Percentiles rank a stretch among this genome's conserved stretches.
Evolutionary conservation across 53 echinoderm and acorn worm genomes (phyloP).

Genomic region (Pentamera pediparva): DNA sequence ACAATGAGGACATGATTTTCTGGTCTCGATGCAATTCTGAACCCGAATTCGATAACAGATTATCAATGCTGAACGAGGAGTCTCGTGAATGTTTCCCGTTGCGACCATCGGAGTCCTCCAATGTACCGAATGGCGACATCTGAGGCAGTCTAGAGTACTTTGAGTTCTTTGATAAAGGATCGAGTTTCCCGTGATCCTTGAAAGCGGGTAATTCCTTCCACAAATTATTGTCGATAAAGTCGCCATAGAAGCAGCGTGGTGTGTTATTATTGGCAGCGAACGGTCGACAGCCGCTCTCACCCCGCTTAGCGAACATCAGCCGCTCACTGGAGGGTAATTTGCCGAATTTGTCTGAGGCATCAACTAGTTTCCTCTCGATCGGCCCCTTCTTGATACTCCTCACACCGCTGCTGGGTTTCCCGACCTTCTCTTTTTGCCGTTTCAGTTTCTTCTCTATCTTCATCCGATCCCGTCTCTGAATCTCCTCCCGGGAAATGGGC

Average conservation of each 20-base stretch:
- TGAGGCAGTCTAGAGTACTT: conserved; percentile 12
- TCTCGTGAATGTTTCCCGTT: conserved; percentile 15
- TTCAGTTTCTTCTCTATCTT: conserved; percentile 74
- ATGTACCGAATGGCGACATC: conserved; percentile 28
- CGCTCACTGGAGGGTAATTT: background rate
- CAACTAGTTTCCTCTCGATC: conserved; percentile 7
- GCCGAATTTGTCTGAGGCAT: background rate
- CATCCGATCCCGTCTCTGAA: conserved; percentile 65
- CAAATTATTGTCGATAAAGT: conserved; percentile 16
- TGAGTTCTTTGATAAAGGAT: background rate
- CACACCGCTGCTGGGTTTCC: conserved; percentile 25
- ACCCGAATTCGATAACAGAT: conserved; percentile 65
- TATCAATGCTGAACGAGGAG: conserved; percentile 81
- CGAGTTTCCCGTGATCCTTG: conserved; percentile 14
- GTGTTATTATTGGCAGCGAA: conserved; percentile 12
- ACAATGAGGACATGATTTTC: conserved; percentile 51
- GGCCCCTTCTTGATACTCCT: conserved; percentile 21
- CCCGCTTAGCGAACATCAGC: background rate
- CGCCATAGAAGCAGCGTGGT: conserved; percentile 19
- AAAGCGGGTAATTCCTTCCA: conserved; percentile 21
- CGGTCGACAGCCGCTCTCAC: conserved; percentile 4
- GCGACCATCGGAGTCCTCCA: conserved; percentile 9
- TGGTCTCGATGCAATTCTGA: conserved; percentile 48
- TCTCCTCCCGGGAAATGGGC: conserved; percentile 87
- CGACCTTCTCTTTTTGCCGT: conserved; percentile 72